A percentile compares a stretch with the other conserved stretches of the same genome.
These are phyloP conservation scores for Limonius californicus DNA, from an alignment of 1,140 invertebrate genomes.

Conservation along the genomic window DNA sequence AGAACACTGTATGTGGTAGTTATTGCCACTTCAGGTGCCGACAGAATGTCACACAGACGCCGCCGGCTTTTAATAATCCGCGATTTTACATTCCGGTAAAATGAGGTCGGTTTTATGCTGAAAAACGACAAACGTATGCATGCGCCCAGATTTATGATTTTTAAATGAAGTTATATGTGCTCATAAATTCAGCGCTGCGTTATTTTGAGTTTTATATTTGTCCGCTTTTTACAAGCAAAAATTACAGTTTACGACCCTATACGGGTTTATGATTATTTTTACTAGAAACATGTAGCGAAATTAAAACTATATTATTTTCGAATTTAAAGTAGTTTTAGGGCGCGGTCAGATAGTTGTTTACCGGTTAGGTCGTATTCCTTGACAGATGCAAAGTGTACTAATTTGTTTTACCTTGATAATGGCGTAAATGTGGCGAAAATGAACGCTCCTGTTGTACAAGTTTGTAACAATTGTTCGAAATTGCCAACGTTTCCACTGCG, in stretches of 20 bases:
- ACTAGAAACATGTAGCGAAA: too few species aligned
- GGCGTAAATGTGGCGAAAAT: neutral
- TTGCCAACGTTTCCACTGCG: neutral
- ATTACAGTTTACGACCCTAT: neutral
- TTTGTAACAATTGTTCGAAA: slow-evolving; percentile 6
- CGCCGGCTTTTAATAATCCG: neutral
- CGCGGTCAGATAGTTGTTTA: too few species aligned
- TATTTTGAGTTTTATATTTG: slow-evolving; percentile 9
- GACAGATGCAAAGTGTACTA: too few species aligned
- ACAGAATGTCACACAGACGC: neutral
- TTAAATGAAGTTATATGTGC: slow-evolving; percentile 17
- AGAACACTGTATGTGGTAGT: too few species aligned
- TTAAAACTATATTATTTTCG: too few species aligned
- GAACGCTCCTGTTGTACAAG: neutral
- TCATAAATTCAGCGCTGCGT: slow-evolving; percentile 16
- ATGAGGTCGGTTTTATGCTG: slow-evolving; percentile 5
- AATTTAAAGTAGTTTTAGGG: slow-evolving; percentile 1
- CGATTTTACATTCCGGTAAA: slow-evolving; percentile 9
- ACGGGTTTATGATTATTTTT: neutral
- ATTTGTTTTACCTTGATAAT: too few species aligned
- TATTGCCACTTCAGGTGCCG: too few species aligned
- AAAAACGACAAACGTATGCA: slow-evolving; percentile 7
- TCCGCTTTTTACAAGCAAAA: neutral
- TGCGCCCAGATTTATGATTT: slow-evolving; percentile 17
- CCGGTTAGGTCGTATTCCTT: too few species aligned